Base-by-base conservation (phyloP, 1,140 invertebrate genomes). In the Drosophila bocki region DNA sequence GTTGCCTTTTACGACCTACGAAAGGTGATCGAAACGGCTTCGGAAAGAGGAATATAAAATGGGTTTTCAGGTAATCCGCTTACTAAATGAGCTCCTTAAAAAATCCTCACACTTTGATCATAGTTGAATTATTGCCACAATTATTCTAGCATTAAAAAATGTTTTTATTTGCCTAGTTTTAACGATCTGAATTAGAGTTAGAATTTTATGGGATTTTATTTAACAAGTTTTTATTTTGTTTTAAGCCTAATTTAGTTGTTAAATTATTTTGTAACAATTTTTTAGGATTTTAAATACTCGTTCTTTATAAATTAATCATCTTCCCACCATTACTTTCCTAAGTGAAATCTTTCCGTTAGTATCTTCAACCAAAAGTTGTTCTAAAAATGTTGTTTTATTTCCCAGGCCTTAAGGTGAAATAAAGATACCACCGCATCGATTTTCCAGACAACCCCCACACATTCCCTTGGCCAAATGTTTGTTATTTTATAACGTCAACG, bases 401-500 rank as follows among this genome's bases (percentile, higher is more conserved):
- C 15, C 13, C 37, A 9, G 26, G 8, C 37, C 37, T 33, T 65
- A 15, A 69, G n/a, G 26, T n/a, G 15, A 63, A 19, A 51, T 51
- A 51, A 42, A 51, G 35, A 68, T 68, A 63, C 22, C 15, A 22
- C 5, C 50, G 7, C 35, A 75, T 75, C 50, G 69, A 75, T 75
- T 74, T 63, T 47, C 41, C 41, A 42, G 17, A 13, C 19, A 54
- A 37, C 13, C 15, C 22, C 45, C 22, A 13, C 12, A 8, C 15
- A 0, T n/a, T 32, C 39, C 19, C 57, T 45, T 32, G 13, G 56
- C 54, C 54, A 11, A 50, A 26, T 65, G 56, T 67, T 75, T 75
- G 74, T 75, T 77, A 54, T 67, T 77, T 77, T 67, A 77, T 57
- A 69, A 68, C 63, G 47, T 19, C n/a, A 59, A 65, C 57, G 69